Percentiles rank a stretch among this genome's conserved stretches.
These are phyloP conservation scores for Operophtera brumata DNA, from an alignment of 2,888 invertebrate genomes.

Conservation along the genomic window DNA sequence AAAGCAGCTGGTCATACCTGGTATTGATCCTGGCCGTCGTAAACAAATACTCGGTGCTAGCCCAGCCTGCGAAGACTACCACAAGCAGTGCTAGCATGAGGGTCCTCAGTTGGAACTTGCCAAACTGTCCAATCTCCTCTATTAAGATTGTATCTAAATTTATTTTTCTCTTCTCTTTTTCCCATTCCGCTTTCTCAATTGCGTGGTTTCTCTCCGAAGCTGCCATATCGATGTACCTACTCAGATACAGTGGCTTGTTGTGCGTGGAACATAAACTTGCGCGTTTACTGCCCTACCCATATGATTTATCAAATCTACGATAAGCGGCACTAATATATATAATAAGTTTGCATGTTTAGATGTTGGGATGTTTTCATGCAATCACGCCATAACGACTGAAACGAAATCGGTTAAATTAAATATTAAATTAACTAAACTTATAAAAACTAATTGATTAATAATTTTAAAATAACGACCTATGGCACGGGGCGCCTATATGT, in stretches of 20 bases:
- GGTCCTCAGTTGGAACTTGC: constrained; percentile 50
- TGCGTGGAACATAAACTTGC: background rate
- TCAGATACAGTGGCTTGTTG: background rate
- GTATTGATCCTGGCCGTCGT: constrained; percentile 57
- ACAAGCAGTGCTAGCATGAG: constrained; percentile 42
- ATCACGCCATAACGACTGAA: no score
- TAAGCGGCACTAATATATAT: no score
- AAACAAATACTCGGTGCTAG: constrained; percentile 55
- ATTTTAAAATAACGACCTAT: no score
- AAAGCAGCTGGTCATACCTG: constrained; percentile 42
- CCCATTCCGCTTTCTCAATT: background rate
- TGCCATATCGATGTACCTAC: background rate
- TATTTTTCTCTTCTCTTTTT: constrained; percentile 25
- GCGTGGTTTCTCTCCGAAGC: background rate
- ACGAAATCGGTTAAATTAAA: no score
- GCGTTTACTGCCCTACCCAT: no score
- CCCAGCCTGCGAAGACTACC: constrained; percentile 52
- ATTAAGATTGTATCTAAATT: constrained; percentile 58
- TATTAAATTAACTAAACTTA: no score
- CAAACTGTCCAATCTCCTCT: constrained; percentile 60
- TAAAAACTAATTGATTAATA: no score
- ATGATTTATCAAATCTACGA: no score
- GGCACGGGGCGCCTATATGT: no score
- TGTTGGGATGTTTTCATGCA: no score
- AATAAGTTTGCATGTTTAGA: no score